phyloP scores from a whole-genome alignment of 2,888 invertebrate species.

The Latrodectus elegans region DNA sequence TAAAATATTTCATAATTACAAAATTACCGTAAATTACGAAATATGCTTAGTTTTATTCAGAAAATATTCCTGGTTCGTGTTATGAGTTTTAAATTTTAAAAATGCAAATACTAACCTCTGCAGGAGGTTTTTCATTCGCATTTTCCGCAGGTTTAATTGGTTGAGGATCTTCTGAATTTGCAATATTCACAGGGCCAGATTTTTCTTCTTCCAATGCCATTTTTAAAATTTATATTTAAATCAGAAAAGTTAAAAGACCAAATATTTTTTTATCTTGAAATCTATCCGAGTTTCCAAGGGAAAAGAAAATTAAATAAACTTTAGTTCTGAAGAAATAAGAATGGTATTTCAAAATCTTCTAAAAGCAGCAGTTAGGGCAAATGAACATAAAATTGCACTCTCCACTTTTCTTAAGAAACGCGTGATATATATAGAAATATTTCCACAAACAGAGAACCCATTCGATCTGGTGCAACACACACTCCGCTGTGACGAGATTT shows the following conservation, averaged over 20 bases:
- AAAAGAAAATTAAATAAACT: too few species aligned
- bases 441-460: constrained; percentile 31
- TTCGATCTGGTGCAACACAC: constrained; percentile 23
- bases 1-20: too few species aligned
- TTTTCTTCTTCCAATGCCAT: constrained; percentile 48
- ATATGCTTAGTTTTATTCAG: too few species aligned
- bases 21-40: too few species aligned
- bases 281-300: too few species aligned
- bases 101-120: constrained; percentile 31
- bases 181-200: constrained; percentile 24
- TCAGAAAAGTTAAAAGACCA: too few species aligned
- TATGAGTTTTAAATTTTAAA: background rate
- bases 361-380: constrained; percentile 7
- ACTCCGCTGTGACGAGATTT: constrained; percentile 19
- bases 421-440: background rate
- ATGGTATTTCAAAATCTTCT: too few species aligned
- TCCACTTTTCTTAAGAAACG: background rate
- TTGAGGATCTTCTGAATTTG: constrained; percentile 43
- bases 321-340: too few species aligned
- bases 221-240: background rate
- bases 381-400: constrained; percentile 5
- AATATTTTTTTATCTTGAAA: too few species aligned
- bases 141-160: constrained; percentile 25
- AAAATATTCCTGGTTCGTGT: too few species aligned
- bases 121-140: constrained; percentile 31